Conservation (phyloP, 1,140 invertebrate genomes). For the Bombus ignitus region DNA sequence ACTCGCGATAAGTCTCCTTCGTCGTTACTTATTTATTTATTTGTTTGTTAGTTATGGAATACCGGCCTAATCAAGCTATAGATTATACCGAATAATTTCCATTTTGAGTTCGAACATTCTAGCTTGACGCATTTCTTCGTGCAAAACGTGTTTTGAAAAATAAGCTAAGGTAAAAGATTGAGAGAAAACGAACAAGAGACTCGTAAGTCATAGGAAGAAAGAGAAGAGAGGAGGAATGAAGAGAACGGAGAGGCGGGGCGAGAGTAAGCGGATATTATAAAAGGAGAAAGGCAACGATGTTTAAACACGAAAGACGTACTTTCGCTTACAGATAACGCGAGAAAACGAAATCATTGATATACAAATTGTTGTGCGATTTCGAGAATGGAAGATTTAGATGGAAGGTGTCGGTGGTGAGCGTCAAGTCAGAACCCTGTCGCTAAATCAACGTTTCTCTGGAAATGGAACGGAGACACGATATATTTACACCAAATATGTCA, state of each 20-base stretch:
- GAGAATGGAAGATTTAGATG: not conserved
- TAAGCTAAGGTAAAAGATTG: not conserved
- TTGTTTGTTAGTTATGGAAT: not conserved
- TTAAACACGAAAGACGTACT: not conserved
- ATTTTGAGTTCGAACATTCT: no score
- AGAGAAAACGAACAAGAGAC: not conserved
- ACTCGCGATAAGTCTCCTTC: not conserved
- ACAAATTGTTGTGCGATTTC: conserved; percentile 3
- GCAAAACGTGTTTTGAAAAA: not conserved
- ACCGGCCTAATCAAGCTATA: not conserved
- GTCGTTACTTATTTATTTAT: not conserved
- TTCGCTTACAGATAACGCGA: conserved; percentile 44
- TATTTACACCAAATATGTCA: no score
- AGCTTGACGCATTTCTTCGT: no score
- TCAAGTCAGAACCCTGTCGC: no score
- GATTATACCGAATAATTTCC: not conserved
- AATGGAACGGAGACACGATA: not conserved
- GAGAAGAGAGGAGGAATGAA: not conserved
- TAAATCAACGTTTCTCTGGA: no score
- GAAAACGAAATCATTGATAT: conserved; percentile 1
- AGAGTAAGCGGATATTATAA: not conserved
- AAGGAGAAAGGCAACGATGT: conserved; percentile 1
- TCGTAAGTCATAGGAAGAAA: no score
- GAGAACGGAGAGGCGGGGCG: not conserved
- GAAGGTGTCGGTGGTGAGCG: no score